Conservation (phyloP, 2,797 vertebrate species). For the Alauda arvensis region DNA sequence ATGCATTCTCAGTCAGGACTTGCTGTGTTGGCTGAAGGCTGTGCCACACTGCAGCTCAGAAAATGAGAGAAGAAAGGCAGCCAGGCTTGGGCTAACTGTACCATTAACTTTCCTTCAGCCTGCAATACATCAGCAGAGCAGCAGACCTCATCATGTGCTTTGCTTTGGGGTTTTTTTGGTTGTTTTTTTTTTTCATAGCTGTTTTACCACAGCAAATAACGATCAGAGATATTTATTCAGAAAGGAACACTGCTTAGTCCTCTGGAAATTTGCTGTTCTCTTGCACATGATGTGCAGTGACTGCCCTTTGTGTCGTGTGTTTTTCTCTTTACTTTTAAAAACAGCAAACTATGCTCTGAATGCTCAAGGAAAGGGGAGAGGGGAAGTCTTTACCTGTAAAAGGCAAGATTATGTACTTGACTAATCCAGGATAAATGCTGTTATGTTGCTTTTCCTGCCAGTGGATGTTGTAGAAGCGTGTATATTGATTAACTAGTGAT, state of each 20-base stretch:
- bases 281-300: neutral
- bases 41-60: conserved; percentile 42
- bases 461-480: neutral
- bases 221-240: conserved; percentile 56
- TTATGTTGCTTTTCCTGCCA: neutral
- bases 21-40: conserved; percentile 63
- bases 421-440: neutral
- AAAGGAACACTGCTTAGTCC: conserved; percentile 14
- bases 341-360: neutral
- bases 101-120: conserved; percentile 61
- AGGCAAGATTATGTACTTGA: neutral
- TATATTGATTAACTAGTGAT: conserved; percentile 28
- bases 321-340: neutral
- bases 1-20: conserved; percentile 53
- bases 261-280: conserved; percentile 21
- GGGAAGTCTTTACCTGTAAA: neutral
- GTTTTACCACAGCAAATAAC: conserved; percentile 34
- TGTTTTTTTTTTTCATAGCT: conserved; percentile 40
- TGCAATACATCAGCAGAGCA: conserved; percentile 54
- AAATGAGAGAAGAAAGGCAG: conserved; percentile 69
- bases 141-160: conserved; percentile 50
- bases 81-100: conserved; percentile 37
- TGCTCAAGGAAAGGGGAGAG: neutral
- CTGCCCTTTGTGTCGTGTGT: neutral
- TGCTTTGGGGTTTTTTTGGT: neutral